These are phyloP conservation scores for Halcyon badia DNA, from an alignment of 2,797 vertebrate species.

Conservation along the genomic window DNA sequence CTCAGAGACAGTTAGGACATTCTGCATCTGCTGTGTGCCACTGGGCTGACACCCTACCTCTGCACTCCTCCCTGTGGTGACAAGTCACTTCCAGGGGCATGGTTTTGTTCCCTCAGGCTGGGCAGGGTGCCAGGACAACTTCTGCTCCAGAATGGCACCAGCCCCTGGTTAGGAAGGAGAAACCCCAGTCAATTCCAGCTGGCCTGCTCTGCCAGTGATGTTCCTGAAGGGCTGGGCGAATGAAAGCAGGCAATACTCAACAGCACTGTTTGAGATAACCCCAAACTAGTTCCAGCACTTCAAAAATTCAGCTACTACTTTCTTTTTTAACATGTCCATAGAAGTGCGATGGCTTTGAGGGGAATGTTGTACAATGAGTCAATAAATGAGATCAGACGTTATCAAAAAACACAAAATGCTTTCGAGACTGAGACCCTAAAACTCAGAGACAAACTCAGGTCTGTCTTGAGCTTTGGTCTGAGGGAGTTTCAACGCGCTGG, in stretches of 20 bases:
- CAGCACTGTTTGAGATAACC: neutral
- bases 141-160: neutral
- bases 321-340: neutral
- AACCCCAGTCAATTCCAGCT: neutral
- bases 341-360: neutral
- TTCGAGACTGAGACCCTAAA: neutral
- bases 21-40: neutral
- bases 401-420: neutral
- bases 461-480: neutral
- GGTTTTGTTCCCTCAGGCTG: accelerated
- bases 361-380: neutral
- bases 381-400: neutral
- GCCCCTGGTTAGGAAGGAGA: neutral
- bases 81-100: neutral
- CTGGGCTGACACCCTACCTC: neutral
- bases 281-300: neutral
- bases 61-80: neutral
- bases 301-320: neutral
- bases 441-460: neutral
- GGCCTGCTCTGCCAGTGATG: neutral
- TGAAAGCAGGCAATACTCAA: neutral
- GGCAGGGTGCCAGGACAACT: neutral
- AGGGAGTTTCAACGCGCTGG: neutral
- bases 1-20: neutral
- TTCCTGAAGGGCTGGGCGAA: neutral